Evolutionary conservation across 2,797 vertebrate genomes (phyloP).

Genomic region (Atherinosoma microstoma): DNA sequence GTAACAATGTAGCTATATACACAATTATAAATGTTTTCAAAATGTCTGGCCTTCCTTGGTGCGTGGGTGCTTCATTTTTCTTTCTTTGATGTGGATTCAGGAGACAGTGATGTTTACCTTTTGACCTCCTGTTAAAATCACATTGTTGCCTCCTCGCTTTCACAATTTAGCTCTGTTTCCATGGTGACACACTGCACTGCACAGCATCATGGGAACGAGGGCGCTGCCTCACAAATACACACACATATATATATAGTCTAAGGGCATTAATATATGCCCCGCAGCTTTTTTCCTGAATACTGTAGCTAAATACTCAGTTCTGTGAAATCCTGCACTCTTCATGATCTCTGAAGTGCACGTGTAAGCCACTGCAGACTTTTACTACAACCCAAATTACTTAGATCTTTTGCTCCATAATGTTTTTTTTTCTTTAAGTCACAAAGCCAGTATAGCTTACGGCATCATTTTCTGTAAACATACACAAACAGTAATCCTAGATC

Average conservation of each 20-base stretch:
- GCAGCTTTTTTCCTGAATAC: conserved; percentile 27
- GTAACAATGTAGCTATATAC: not conserved
- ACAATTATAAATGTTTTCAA: not conserved
- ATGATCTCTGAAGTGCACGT: not conserved
- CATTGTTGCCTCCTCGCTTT: not conserved
- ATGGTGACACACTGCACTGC: conserved; percentile 36
- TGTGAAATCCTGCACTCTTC: not conserved
- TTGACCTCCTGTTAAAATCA: conserved; percentile 25
- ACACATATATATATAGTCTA: not conserved
- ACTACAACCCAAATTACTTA: not conserved
- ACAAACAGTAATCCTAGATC: not conserved
- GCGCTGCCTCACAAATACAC: conserved; percentile 5
- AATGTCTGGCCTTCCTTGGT: not conserved
- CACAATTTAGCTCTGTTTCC: conserved; percentile 39
- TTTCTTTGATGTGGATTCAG: not conserved
- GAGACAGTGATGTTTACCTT: not conserved
- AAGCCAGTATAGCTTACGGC: not conserved
- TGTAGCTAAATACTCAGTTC: not conserved
- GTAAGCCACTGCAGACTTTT: not conserved
- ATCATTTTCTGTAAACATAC: not conserved
- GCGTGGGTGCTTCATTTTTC: not conserved
- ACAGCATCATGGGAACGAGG: conserved; percentile 32
- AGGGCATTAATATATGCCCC: conserved; percentile 10
- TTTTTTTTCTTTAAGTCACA: not conserved
- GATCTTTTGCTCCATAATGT: not conserved